A percentile compares a stretch with the other conserved stretches of the same genome.
Conservation (phyloP, 2,113 vertebrate species). For the Lichenostomus cassidix region DNA sequence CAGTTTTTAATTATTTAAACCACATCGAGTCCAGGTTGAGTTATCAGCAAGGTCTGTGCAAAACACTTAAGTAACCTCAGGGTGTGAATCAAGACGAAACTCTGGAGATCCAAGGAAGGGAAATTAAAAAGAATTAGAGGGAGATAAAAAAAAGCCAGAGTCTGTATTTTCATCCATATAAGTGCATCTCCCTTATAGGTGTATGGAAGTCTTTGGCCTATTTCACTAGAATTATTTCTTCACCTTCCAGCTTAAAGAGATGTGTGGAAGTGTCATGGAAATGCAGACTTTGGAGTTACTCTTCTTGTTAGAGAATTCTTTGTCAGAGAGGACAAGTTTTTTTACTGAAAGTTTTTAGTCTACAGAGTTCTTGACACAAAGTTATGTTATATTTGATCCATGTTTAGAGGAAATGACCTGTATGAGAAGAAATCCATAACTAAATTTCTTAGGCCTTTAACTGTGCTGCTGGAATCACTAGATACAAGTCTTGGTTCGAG, state of each 20-base stretch:
- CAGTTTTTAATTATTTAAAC: background rate
- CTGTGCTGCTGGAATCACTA: background rate
- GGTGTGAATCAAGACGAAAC: background rate
- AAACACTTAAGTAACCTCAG: background rate
- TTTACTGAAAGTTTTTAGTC: background rate
- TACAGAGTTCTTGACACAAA: background rate
- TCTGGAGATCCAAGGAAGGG: background rate
- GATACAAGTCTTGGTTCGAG: background rate
- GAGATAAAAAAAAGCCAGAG: background rate
- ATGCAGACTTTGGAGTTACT: background rate
- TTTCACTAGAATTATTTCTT: background rate
- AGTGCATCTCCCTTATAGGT: background rate
- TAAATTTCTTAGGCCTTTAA: background rate
- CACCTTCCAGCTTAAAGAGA: background rate
- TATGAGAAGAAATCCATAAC: background rate
- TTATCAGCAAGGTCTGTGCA: background rate
- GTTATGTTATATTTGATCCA: background rate
- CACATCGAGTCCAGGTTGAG: background rate
- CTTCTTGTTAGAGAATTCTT: background rate
- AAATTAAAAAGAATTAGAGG: background rate
- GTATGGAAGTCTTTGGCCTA: background rate
- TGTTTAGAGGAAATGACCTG: background rate
- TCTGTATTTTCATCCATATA: background rate
- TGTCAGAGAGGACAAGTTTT: background rate
- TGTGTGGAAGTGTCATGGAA: background rate